These are phyloP conservation scores for Torymus aiolomorphi DNA, from an alignment of 2,888 invertebrate genomes.

Conservation along the genomic window DNA sequence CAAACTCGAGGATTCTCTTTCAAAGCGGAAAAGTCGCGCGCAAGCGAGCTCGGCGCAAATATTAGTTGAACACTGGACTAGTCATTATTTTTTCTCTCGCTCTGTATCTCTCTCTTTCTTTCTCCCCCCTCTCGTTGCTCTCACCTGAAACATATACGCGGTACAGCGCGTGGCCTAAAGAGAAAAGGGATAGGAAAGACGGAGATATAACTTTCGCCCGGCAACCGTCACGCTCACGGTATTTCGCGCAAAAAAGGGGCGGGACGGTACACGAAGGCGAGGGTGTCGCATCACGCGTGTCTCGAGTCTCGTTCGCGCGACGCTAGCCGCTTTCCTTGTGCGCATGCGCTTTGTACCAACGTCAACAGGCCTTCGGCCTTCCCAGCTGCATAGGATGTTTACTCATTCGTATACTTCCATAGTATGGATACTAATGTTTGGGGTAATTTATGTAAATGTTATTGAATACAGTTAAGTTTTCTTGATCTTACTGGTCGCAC, in stretches of 20 bases:
- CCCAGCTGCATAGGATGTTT: too few species aligned
- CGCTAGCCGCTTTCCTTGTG: too few species aligned
- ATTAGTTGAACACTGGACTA: constrained; percentile 74
- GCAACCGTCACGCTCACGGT: not conserved
- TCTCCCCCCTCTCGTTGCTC: not conserved
- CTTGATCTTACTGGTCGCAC: too few species aligned
- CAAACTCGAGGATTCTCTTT: constrained; percentile 46
- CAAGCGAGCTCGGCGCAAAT: constrained; percentile 68
- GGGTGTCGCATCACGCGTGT: constrained; percentile 64
- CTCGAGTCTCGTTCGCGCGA: too few species aligned
- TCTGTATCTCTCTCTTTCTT: constrained; percentile 57
- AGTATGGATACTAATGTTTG: too few species aligned
- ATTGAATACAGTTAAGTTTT: too few species aligned
- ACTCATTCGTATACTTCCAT: too few species aligned
- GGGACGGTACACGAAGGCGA: constrained; percentile 61
- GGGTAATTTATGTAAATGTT: too few species aligned
- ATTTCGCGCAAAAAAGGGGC: constrained; percentile 61
- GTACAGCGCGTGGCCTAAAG: not conserved
- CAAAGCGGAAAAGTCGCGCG: not conserved
- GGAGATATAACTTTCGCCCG: constrained; percentile 21
- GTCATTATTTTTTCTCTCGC: constrained; percentile 70
- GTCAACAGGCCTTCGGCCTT: too few species aligned
- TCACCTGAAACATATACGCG: constrained; percentile 4
- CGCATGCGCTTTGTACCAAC: too few species aligned
- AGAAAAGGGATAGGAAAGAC: not conserved